A percentile compares a stretch with the other conserved stretches of the same genome.
phyloP scores from a whole-genome alignment of 2,113 vertebrate species.

The Sylvicapra grimmia region DNA sequence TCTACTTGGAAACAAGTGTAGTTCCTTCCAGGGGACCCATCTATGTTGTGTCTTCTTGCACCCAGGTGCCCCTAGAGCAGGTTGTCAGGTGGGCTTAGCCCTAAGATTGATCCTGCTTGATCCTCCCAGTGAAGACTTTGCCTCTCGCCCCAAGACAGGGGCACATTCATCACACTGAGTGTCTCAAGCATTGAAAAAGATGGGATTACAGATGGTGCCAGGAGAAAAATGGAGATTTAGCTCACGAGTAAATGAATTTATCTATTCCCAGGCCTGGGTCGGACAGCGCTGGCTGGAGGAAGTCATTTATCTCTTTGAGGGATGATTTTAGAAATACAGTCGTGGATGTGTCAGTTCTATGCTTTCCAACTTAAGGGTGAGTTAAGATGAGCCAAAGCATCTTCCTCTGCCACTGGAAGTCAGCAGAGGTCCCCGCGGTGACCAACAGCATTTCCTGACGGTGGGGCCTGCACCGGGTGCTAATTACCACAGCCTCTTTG shows the following conservation, averaged over 20 bases:
- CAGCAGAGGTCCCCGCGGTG: constrained; percentile 15
- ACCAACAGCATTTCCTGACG: constrained; percentile 26
- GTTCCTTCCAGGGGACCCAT: neutral
- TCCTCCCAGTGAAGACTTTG: neutral
- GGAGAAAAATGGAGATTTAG: constrained; percentile 57
- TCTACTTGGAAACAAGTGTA: neutral
- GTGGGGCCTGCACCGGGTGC: neutral
- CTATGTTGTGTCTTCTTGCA: neutral
- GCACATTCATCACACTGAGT: constrained; percentile 23
- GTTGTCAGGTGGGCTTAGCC: neutral
- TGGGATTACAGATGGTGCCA: constrained; percentile 39
- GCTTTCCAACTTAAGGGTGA: neutral
- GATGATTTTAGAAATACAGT: constrained; percentile 60
- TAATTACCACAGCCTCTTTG: constrained; percentile 47
- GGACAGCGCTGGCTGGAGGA: neutral
- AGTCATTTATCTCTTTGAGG: constrained; percentile 70
- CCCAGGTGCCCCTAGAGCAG: neutral
- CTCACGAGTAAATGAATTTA: constrained; percentile 56
- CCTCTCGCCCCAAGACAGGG: neutral
- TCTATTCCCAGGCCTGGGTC: constrained; percentile 57
- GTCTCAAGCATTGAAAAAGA: constrained; percentile 38
- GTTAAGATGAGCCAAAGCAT: neutral
- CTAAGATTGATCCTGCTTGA: neutral
- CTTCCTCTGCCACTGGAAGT: constrained; percentile 16
- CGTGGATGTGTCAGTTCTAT: constrained; percentile 34